Evolutionary conservation across 2,113 vertebrate genomes (phyloP).

Genomic region (Myiagra hebetior): DNA sequence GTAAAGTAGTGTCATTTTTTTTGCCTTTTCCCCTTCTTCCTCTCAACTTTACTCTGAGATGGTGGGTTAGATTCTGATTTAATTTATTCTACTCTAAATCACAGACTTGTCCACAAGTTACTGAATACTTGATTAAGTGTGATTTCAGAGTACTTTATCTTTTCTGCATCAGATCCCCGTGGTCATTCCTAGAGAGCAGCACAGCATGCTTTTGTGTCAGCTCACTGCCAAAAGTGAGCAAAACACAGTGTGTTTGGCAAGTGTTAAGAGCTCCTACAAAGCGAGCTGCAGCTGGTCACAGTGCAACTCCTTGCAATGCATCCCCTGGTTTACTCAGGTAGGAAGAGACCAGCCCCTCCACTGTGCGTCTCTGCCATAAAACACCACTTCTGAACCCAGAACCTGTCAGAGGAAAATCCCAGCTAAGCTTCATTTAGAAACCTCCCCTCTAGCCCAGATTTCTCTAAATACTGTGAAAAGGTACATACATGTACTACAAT

Average conservation of each 20-base stretch:
- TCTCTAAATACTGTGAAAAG: not conserved
- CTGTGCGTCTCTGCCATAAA: not conserved
- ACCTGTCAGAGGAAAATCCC: not conserved
- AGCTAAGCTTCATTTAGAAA: not conserved
- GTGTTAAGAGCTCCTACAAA: not conserved
- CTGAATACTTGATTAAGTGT: not conserved
- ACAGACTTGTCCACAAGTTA: not conserved
- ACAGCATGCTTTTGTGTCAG: not conserved
- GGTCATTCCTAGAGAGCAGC: not conserved
- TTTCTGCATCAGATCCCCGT: not conserved
- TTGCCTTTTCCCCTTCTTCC: not conserved
- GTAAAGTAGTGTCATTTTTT: fast-evolving
- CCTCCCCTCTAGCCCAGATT: not conserved
- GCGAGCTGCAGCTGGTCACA: not conserved
- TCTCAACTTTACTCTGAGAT: not conserved
- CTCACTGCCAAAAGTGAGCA: not conserved
- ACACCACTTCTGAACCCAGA: not conserved
- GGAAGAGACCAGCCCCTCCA: not conserved
- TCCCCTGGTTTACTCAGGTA: not conserved
- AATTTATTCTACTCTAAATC: not conserved
- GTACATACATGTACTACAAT: not conserved
- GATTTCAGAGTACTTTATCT: not conserved
- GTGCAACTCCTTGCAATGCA: fast-evolving
- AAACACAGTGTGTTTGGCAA: not conserved
- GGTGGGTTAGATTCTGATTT: not conserved